Percentiles rank a stretch among this genome's conserved stretches.
Evolutionary conservation across 1,140 invertebrate genomes (phyloP).

Genomic region (Aleiodes sp.): DNA sequence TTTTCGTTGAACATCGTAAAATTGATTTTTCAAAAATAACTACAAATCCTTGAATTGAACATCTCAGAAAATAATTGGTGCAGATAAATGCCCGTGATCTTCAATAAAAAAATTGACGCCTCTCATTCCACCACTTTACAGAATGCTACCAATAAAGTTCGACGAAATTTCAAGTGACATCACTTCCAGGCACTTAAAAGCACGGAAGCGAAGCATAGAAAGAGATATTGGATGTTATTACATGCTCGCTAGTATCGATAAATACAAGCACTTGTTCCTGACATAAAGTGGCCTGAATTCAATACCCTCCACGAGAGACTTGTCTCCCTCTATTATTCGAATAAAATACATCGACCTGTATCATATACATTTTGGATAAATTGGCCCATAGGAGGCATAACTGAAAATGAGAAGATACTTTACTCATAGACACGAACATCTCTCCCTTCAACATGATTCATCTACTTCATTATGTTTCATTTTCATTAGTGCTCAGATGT

Average conservation of each 20-base stretch:
- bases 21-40: no score
- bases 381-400: neutral
- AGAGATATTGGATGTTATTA: constrained; percentile 9
- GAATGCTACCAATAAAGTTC: no score
- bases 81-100: no score
- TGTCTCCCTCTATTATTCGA: neutral
- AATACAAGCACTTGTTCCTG: neutral
- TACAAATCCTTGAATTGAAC: no score
- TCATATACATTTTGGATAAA: neutral
- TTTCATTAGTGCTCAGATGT: neutral
- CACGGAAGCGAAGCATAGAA: neutral
- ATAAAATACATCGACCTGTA: neutral
- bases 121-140: no score
- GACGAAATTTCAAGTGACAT: no score
- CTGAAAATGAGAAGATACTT: neutral
- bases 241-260: neutral
- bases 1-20: no score
- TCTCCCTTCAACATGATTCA: neutral
- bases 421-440: neutral
- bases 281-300: neutral
- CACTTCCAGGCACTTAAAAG: neutral
- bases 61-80: no score
- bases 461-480: constrained; percentile 10
- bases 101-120: no score
- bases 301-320: neutral